Conservation (phyloP, 2,888 invertebrate genomes). For the Drosophila tripunctata region DNA sequence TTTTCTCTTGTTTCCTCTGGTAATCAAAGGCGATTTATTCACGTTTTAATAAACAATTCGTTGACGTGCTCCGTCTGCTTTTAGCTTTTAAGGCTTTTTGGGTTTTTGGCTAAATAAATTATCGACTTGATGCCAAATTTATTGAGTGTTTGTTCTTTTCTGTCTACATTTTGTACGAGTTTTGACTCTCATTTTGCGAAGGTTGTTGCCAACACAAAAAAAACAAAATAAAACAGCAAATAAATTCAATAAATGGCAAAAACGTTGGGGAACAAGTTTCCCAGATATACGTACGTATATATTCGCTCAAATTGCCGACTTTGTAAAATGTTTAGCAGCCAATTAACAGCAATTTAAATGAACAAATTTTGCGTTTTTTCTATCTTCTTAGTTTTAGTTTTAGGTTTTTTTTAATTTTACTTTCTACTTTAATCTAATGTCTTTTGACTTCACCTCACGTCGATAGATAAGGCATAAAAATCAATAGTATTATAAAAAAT, state of each 20-base stretch:
- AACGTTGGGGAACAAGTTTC: slow-evolving; percentile 62
- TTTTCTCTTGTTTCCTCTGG: slow-evolving; percentile 1
- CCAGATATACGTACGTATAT: too few species aligned
- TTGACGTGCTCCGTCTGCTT: slow-evolving; percentile 24
- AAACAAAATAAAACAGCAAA: slow-evolving; percentile 20
- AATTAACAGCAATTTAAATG: slow-evolving; percentile 75
- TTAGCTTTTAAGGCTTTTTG: slow-evolving; percentile 5
- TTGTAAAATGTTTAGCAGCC: slow-evolving; percentile 74
- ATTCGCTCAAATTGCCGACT: slow-evolving; percentile 44
- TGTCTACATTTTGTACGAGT: slow-evolving; percentile 17
- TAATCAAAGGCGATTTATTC: slow-evolving; percentile 24
- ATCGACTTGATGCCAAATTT: slow-evolving; percentile 57
- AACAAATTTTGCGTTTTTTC: slow-evolving; percentile 36
- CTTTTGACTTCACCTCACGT: neutral
- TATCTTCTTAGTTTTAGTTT: slow-evolving; percentile 19
- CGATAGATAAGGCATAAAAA: slow-evolving; percentile 53
- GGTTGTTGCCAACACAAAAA: slow-evolving; percentile 48
- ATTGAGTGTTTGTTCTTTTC: slow-evolving; percentile 35
- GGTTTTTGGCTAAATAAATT: slow-evolving; percentile 44
- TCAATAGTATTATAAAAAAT: slow-evolving; percentile 73
- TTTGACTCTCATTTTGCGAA: slow-evolving; percentile 29
- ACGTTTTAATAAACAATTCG: slow-evolving; percentile 39
- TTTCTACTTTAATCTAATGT: neutral
- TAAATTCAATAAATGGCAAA: slow-evolving; percentile 53
- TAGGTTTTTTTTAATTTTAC: slow-evolving; percentile 12